A percentile compares a stretch with the other conserved stretches of the same genome.
Evolutionary conservation across 2,113 vertebrate genomes (phyloP).

Genomic region (Forbesichthys papilliferus): DNA sequence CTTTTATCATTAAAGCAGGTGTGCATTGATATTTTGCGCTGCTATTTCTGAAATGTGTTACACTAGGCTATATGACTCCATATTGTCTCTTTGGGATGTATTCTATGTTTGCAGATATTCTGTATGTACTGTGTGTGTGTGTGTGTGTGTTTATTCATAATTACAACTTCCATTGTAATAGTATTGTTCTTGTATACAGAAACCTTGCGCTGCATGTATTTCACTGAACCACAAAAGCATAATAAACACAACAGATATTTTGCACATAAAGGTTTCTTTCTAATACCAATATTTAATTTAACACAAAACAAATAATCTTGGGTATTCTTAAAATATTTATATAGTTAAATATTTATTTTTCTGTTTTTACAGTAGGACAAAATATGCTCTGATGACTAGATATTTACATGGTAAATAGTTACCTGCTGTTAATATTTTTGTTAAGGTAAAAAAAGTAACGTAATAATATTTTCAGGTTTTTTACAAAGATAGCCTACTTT

Average conservation of each 20-base stretch:
- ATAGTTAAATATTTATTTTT: neutral
- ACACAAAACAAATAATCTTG: slow-evolving; percentile 27
- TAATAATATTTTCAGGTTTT: neutral
- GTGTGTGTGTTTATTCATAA: neutral
- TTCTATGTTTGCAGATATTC: neutral
- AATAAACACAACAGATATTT: slow-evolving; percentile 10
- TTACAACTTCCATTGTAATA: neutral
- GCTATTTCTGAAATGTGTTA: neutral
- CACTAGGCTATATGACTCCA: slow-evolving; percentile 2
- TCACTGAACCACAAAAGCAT: neutral
- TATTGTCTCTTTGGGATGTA: neutral
- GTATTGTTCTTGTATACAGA: neutral
- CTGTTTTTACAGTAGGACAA: slow-evolving; percentile 38
- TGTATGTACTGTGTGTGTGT: neutral
- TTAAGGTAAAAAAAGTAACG: slow-evolving; percentile 6
- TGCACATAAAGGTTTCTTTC: slow-evolving; percentile 1
- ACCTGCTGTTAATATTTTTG: slow-evolving; percentile 16
- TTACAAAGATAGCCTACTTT: neutral
- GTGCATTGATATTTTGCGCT: neutral
- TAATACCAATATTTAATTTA: slow-evolving; percentile 47
- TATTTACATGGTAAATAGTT: slow-evolving; percentile 61
- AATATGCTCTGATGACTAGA: neutral
- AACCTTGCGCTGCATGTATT: neutral
- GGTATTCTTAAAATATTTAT: slow-evolving; percentile 22
- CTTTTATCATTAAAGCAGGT: neutral